Conservation (phyloP, 2,797 vertebrate genomes). For the Taeniopygia guttata region DNA sequence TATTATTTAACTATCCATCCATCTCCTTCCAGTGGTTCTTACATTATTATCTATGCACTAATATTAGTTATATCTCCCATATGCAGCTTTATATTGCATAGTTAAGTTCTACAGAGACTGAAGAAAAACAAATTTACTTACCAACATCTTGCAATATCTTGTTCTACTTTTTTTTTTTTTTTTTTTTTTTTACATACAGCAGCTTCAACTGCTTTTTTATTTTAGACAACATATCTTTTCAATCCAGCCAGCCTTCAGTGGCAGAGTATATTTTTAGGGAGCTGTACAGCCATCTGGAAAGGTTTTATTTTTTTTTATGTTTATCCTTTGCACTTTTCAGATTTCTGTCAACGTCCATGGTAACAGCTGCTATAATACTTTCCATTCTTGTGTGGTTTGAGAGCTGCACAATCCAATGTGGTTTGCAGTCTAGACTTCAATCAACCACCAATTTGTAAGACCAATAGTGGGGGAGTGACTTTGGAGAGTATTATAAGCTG, state of each 20-base stretch:
- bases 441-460: slow-evolving; percentile 39
- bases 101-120: neutral
- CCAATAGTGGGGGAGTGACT: neutral
- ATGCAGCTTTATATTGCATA: neutral
- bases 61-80: neutral
- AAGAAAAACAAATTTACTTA: neutral
- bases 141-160: neutral
- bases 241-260: neutral
- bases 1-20: neutral
- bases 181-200: neutral
- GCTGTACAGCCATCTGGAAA: slow-evolving; percentile 42
- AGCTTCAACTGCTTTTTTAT: neutral
- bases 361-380: slow-evolving; percentile 49
- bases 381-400: slow-evolving; percentile 25
- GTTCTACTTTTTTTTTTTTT: neutral
- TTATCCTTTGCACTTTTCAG: slow-evolving; percentile 59
- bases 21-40: neutral
- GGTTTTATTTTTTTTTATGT: slow-evolving; percentile 45
- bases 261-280: slow-evolving; percentile 38
- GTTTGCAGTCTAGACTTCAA: slow-evolving; percentile 49
- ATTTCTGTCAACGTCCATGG: slow-evolving; percentile 46
- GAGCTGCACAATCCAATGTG: slow-evolving; percentile 10
- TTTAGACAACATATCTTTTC: neutral
- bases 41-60: neutral
- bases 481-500: slow-evolving; percentile 10